A percentile compares a stretch with the other conserved stretches of the same genome.
Conservation (phyloP, 2,888 invertebrate species). For the Pollenia labialis region DNA sequence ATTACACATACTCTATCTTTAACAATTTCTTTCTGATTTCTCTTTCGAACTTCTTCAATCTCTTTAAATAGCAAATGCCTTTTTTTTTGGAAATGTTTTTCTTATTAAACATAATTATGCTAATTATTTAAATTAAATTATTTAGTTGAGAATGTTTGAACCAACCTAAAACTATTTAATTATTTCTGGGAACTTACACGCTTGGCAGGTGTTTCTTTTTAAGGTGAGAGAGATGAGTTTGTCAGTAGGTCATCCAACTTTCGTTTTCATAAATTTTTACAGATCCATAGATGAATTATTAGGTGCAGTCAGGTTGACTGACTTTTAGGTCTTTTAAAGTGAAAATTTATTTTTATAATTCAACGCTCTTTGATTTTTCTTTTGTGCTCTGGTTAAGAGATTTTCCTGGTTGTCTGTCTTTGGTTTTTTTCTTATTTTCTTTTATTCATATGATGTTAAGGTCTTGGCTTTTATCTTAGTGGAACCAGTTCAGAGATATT, state of each 20-base stretch:
- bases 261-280: conserved; percentile 41
- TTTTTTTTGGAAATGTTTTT: conserved; percentile 1
- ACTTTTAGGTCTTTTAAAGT: conserved; percentile 27
- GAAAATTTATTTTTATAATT: conserved; percentile 30
- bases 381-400: background rate
- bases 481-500: conserved; percentile 60
- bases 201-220: conserved; percentile 9
- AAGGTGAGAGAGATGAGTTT: background rate
- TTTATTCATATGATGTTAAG: conserved; percentile 38
- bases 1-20: no score
- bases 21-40: no score
- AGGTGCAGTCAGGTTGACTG: background rate
- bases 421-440: background rate
- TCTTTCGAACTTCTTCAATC: no score
- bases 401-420: background rate
- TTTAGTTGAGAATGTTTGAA: background rate
- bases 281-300: conserved; percentile 9
- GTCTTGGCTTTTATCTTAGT: conserved; percentile 27
- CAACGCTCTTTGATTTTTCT: conserved; percentile 22
- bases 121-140: conserved; percentile 29
- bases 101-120: conserved; percentile 30
- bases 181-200: background rate
- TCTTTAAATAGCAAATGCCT: background rate
- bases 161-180: background rate
- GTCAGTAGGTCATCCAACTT: conserved; percentile 37